Percentiles rank a stretch among this genome's conserved stretches.
Conservation (phyloP, 2,888 invertebrate genomes). For the Dryococelus australis region DNA sequence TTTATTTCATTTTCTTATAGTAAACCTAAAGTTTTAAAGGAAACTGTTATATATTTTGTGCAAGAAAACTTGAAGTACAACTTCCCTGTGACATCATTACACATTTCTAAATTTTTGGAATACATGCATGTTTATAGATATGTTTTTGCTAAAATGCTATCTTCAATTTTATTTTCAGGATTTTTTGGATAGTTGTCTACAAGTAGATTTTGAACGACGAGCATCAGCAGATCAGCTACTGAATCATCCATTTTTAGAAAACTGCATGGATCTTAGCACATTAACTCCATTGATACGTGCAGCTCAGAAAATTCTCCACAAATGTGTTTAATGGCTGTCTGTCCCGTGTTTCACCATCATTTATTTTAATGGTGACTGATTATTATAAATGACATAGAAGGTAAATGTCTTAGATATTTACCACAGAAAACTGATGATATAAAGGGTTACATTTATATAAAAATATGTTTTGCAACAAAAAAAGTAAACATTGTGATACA, state of each 20-base stretch:
- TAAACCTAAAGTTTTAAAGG: no score
- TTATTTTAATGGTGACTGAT: neutral
- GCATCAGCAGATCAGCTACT: slow-evolving; percentile 80
- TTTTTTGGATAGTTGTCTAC: slow-evolving; percentile 88
- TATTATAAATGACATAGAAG: neutral
- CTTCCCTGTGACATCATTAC: no score
- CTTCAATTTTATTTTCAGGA: slow-evolving; percentile 61
- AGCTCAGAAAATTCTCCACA: slow-evolving; percentile 84
- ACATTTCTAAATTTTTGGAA: no score
- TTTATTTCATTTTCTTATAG: no score
- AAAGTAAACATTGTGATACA: no score
- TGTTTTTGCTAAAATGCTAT: neutral
- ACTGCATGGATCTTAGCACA: slow-evolving; percentile 80
- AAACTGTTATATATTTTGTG: no score
- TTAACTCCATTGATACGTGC: slow-evolving; percentile 90
- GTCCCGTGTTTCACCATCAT: neutral
- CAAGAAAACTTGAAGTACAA: no score
- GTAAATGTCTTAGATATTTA: neutral
- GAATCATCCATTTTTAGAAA: slow-evolving; percentile 79
- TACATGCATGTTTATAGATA: no score
- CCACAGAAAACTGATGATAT: neutral
- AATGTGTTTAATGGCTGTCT: slow-evolving; percentile 52
- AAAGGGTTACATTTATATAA: neutral
- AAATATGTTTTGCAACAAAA: neutral
- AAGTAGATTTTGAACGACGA: slow-evolving; percentile 81